These are phyloP conservation scores for Caenorhabditis uteleia DNA, from an alignment of 2,888 invertebrate genomes.

Conservation along the genomic window DNA sequence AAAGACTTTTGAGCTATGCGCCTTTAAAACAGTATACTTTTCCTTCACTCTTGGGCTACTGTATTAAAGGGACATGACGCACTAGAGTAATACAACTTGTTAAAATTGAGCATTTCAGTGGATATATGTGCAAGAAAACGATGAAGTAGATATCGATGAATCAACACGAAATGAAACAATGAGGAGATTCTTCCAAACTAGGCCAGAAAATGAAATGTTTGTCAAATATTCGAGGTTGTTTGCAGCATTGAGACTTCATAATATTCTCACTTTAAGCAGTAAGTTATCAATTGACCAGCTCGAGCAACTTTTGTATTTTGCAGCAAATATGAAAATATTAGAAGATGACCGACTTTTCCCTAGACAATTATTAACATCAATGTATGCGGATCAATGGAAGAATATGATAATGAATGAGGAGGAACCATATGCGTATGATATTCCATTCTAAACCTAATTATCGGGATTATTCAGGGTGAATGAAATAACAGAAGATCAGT, in stretches of 20 bases:
- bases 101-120: too few species aligned
- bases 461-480: background rate
- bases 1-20: too few species aligned
- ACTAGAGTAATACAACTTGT: too few species aligned
- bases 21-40: too few species aligned
- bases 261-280: too few species aligned
- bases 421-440: constrained; percentile 11
- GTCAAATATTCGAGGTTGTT: too few species aligned
- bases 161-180: background rate
- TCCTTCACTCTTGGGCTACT: too few species aligned
- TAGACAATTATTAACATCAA: constrained; percentile 20
- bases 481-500: constrained; percentile 37
- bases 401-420: constrained; percentile 50
- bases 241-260: too few species aligned
- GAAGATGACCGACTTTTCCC: constrained; percentile 35
- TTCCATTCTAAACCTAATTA: background rate
- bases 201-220: too few species aligned
- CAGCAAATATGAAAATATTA: constrained; percentile 25
- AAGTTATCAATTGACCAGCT: too few species aligned
- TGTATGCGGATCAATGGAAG: constrained; percentile 49
- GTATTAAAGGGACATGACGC: too few species aligned
- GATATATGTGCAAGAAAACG: constrained; percentile 32
- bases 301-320: background rate
- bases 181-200: too few species aligned
- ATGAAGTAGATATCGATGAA: background rate